These are phyloP conservation scores for Cryptophagus acutangulus DNA, from an alignment of 2,888 invertebrate genomes.

Conservation along the genomic window DNA sequence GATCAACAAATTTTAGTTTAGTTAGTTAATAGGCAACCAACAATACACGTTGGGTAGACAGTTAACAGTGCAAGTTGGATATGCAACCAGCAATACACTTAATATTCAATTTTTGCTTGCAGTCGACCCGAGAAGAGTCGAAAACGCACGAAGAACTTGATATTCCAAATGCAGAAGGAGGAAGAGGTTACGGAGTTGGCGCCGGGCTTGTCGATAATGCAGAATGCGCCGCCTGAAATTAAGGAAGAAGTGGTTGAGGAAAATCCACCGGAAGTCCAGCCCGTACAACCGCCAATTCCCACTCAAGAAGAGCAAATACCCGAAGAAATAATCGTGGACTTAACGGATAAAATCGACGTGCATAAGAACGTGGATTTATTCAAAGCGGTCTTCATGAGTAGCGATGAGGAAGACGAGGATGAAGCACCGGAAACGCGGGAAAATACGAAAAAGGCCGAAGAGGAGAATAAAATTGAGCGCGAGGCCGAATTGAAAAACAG, in stretches of 20 bases:
- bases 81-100: no score
- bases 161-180: constrained; percentile 71
- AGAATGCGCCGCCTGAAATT: constrained; percentile 24
- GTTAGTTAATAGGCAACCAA: no score
- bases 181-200: constrained; percentile 30
- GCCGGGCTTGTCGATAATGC: constrained; percentile 33
- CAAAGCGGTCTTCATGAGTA: constrained; percentile 82
- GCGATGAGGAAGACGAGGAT: constrained; percentile 58
- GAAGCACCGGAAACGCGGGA: constrained; percentile 38
- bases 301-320: constrained; percentile 8
- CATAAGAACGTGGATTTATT: constrained; percentile 71
- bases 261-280: constrained; percentile 5
- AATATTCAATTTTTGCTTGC: constrained; percentile 9
- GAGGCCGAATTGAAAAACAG: constrained; percentile 35
- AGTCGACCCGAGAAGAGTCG: constrained; percentile 34
- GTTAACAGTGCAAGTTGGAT: no score
- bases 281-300: neutral
- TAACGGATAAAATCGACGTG: constrained; percentile 42
- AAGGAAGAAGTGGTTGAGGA: constrained; percentile 11
- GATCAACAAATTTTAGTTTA: no score
- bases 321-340: constrained; percentile 29
- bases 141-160: constrained; percentile 64
- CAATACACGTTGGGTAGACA: no score
- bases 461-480: constrained; percentile 18
- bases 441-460: constrained; percentile 25